Percentiles rank a stretch among this genome's conserved stretches.
These are phyloP conservation scores for Phasianus colchicus DNA, from an alignment of 2,113 vertebrate species.

Conservation along the genomic window DNA sequence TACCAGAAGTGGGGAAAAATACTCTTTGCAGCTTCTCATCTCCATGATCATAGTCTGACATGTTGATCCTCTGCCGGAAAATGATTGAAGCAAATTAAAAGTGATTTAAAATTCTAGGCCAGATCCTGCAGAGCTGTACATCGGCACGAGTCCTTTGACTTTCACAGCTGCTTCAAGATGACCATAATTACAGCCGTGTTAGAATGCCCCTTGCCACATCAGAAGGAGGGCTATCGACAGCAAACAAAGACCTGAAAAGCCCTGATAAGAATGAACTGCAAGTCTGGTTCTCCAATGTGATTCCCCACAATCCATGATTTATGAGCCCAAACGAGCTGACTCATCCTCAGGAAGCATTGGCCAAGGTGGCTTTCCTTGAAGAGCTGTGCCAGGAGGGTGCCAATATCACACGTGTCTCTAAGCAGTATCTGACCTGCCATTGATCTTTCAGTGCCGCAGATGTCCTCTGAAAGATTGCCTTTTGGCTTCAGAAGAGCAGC, in stretches of 20 bases:
- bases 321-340: conserved; percentile 13
- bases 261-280: conserved; percentile 56
- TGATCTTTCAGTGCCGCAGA: conserved; percentile 42
- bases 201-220: not conserved
- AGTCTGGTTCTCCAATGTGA: not conserved
- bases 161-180: not conserved
- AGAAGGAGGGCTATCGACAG: conserved; percentile 43
- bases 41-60: not conserved
- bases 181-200: conserved; percentile 29
- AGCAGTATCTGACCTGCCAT: conserved; percentile 55
- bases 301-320: not conserved
- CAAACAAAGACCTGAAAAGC: not conserved
- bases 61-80: not conserved
- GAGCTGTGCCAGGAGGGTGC: not conserved
- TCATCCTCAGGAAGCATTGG: not conserved
- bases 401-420: conserved; percentile 24
- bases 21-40: not conserved
- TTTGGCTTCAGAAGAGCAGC: not conserved
- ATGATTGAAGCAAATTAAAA: conserved; percentile 9
- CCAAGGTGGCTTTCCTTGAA: not conserved
- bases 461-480: conserved; percentile 57
- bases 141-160: not conserved
- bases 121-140: not conserved
- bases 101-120: not conserved
- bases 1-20: not conserved